Conservation (phyloP, 2,797 vertebrate species). For the Setipinna tenuifilis region DNA sequence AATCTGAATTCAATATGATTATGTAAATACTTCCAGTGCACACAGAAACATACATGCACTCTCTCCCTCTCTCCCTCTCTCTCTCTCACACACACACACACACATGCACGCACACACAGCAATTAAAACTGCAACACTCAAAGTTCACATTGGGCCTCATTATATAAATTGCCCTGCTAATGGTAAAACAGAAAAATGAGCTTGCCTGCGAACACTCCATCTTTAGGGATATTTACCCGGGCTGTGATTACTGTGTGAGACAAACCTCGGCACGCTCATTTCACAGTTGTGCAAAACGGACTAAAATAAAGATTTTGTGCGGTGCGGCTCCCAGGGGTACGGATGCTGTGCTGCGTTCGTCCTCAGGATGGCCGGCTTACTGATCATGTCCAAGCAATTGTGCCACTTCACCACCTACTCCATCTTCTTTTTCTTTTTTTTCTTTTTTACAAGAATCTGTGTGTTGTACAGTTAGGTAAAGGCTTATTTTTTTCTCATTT, state of each 20-base stretch:
- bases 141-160: slow-evolving; percentile 23
- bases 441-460: slow-evolving; percentile 39
- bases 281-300: slow-evolving; percentile 8
- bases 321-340: neutral
- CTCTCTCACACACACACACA: neutral
- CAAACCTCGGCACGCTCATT: slow-evolving; percentile 8
- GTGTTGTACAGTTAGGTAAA: slow-evolving; percentile 39
- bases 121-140: slow-evolving; percentile 27
- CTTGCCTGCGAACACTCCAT: neutral
- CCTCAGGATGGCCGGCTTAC: neutral
- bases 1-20: slow-evolving; percentile 39
- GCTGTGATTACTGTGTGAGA: slow-evolving; percentile 15
- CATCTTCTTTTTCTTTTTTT: neutral
- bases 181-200: slow-evolving; percentile 20
- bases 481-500: slow-evolving; percentile 48
- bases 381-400: neutral
- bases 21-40: slow-evolving; percentile 12
- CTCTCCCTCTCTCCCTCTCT: too few relatives aligned
- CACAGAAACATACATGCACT: slow-evolving; percentile 7
- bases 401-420: neutral
- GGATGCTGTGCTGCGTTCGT: neutral
- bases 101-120: neutral
- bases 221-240: slow-evolving; percentile 20
- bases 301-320: neutral
- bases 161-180: slow-evolving; percentile 26